Evolutionary conservation across 2,888 invertebrate species (phyloP).

Genomic region (Scaptomyza reducta): DNA sequence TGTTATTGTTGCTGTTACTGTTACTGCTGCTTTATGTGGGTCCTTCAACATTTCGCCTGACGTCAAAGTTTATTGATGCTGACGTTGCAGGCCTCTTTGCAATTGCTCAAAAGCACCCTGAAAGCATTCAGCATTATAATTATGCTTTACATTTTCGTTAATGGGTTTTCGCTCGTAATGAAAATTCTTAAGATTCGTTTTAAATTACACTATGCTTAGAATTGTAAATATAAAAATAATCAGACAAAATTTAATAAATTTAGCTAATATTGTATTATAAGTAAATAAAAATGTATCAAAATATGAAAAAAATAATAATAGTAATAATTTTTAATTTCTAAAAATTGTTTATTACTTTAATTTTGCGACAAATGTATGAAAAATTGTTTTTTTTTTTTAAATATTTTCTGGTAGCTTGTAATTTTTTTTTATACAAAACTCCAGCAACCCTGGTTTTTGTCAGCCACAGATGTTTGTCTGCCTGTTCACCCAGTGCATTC

Average conservation of each 20-base stretch:
- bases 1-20: background rate
- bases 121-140: constrained; percentile 32
- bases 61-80: constrained; percentile 71
- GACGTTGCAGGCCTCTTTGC: constrained; percentile 37
- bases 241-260: background rate
- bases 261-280: no score
- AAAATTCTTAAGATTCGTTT: constrained; percentile 14
- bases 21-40: constrained; percentile 24
- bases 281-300: background rate
- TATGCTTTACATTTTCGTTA: constrained; percentile 35
- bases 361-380: no score
- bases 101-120: constrained; percentile 43
- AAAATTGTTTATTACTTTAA: no score
- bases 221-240: background rate
- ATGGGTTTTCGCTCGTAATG: constrained; percentile 26
- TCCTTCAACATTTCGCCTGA: constrained; percentile 44
- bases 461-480: constrained; percentile 29
- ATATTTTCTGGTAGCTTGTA: background rate
- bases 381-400: background rate
- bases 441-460: constrained; percentile 4
- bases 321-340: no score
- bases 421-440: no score
- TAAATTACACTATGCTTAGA: constrained; percentile 19
- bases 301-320: no score
- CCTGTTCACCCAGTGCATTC: constrained; percentile 43